phyloP scores from a whole-genome alignment of 2,797 vertebrate genomes.

The Cyclura pinguis region DNA sequence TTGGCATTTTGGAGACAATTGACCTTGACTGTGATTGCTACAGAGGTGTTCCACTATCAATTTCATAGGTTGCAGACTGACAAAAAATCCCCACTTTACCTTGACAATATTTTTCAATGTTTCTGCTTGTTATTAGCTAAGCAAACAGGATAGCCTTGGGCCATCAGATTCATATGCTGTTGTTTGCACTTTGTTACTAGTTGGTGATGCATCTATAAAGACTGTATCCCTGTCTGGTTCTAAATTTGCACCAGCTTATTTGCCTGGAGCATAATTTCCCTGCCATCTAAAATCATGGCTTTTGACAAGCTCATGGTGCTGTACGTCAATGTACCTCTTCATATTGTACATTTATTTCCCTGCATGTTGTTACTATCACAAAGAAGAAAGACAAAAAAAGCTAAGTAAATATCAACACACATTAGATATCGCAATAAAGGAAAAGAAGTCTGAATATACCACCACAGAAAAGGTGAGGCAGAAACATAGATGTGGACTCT shows the following conservation, averaged over 20 bases:
- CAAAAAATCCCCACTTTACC: background rate
- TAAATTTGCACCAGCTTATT: background rate
- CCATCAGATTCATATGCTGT: background rate
- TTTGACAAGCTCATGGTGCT: background rate
- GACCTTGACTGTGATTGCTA: background rate
- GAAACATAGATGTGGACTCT: background rate
- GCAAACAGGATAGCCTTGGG: background rate
- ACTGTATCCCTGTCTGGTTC: background rate
- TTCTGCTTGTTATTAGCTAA: background rate
- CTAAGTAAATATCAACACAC: background rate
- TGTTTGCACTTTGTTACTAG: background rate
- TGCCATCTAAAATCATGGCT: background rate
- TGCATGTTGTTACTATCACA: background rate
- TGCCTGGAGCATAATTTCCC: conserved; percentile 4
- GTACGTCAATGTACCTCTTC: background rate
- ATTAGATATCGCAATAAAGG: background rate
- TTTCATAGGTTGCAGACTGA: background rate
- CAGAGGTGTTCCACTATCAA: too few relatives aligned
- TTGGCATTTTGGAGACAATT: background rate
- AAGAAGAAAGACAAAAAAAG: conserved; percentile 22
- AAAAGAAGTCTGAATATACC: conserved; percentile 13
- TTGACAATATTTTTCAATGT: background rate
- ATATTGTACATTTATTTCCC: background rate
- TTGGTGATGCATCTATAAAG: background rate
- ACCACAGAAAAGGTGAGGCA: background rate